Evolutionary conservation across 2,113 vertebrate species (phyloP).

Genomic region (Misgurnus mizolepis): DNA sequence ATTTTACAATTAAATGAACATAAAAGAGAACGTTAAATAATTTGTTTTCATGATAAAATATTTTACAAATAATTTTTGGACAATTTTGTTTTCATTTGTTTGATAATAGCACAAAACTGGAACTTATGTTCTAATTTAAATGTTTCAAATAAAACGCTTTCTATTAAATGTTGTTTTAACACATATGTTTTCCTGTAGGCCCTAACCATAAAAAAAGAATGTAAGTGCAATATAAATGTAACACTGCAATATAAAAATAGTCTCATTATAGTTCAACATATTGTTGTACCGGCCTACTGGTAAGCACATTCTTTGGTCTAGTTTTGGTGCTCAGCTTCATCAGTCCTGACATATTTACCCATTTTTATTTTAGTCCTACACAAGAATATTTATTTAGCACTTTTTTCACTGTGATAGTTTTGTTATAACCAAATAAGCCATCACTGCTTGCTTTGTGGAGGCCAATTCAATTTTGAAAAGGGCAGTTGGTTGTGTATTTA

Average conservation of each 20-base stretch:
- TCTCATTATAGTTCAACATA: background rate
- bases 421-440: background rate
- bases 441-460: background rate
- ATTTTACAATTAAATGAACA: too few species aligned
- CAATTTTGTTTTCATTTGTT: too few species aligned
- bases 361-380: background rate
- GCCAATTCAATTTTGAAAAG: background rate
- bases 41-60: too few species aligned
- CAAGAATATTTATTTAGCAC: background rate
- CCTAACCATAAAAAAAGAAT: background rate
- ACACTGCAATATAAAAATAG: background rate
- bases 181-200: too few species aligned
- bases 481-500: conserved; percentile 9
- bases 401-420: background rate
- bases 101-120: too few species aligned
- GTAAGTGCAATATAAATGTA: too few species aligned
- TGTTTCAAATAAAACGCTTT: too few species aligned
- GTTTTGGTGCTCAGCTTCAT: background rate
- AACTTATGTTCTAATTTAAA: too few species aligned
- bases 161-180: too few species aligned
- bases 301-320: background rate
- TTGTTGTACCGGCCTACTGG: background rate
- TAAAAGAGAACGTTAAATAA: too few species aligned
- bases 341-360: background rate
- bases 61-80: too few species aligned